These are phyloP conservation scores for Holocentrus rufus DNA, from an alignment of 2,797 vertebrate genomes.

Conservation along the genomic window DNA sequence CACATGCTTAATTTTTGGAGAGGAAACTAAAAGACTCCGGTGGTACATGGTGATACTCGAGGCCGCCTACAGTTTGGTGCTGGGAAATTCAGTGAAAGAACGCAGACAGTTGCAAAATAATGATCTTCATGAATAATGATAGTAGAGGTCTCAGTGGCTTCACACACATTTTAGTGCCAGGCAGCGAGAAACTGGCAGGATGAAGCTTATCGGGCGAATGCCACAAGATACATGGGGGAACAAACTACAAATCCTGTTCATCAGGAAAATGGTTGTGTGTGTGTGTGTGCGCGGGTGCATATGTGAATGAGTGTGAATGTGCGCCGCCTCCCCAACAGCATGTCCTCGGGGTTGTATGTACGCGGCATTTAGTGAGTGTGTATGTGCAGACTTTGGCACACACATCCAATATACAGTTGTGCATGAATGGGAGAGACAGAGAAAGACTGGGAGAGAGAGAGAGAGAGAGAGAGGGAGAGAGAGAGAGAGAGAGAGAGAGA, in stretches of 20 bases:
- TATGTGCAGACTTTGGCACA: constrained; percentile 41
- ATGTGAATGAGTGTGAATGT: constrained; percentile 1
- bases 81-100: constrained; percentile 62
- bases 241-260: constrained; percentile 70
- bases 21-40: constrained; percentile 55
- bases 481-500: constrained; percentile 7
- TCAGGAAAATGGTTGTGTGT: constrained; percentile 60
- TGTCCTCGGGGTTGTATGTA: constrained; percentile 60
- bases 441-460: background rate
- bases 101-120: constrained; percentile 73
- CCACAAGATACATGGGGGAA: constrained; percentile 67
- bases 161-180: constrained; percentile 69
- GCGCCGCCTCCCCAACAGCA: constrained; percentile 59
- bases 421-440: constrained; percentile 33
- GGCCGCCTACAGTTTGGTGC: constrained; percentile 61
- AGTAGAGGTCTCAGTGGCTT: constrained; percentile 70
- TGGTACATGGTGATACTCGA: constrained; percentile 62
- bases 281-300: constrained; percentile 47
- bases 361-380: constrained; percentile 13
- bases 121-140: constrained; percentile 77
- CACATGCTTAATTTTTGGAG: constrained; percentile 49
- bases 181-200: constrained; percentile 68
- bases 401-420: constrained; percentile 32
- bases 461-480: constrained; percentile 5
- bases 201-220: constrained; percentile 71